phyloP scores from a whole-genome alignment of 2,888 invertebrate genomes.

The Drosophila buzzatii region DNA sequence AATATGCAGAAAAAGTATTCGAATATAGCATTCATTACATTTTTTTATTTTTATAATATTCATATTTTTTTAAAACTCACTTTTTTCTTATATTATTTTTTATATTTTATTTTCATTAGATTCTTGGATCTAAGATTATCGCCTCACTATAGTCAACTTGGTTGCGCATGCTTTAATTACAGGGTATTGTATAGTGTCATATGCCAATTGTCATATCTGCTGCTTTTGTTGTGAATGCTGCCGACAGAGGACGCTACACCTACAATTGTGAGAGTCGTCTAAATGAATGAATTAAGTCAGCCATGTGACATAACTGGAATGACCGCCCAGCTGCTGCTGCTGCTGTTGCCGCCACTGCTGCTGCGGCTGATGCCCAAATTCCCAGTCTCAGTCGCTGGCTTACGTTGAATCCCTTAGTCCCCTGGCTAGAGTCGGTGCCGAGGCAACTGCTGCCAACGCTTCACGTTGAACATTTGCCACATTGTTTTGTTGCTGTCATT shows the following conservation, averaged over 20 bases:
- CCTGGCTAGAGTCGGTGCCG: constrained; percentile 2
- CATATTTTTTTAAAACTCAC: too few relatives aligned
- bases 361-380: constrained; percentile 22
- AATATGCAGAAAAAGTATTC: too few relatives aligned
- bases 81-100: neutral
- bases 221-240: constrained; percentile 47
- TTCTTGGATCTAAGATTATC: neutral
- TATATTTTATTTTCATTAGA: neutral
- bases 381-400: constrained; percentile 22
- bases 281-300: constrained; percentile 79
- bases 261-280: constrained; percentile 74
- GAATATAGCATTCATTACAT: too few relatives aligned
- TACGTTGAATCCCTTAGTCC: constrained; percentile 12
- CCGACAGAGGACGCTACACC: constrained; percentile 69
- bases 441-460: constrained; percentile 29
- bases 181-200: neutral
- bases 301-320: constrained; percentile 78
- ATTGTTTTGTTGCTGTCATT: constrained; percentile 70
- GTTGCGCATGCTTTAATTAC: neutral
- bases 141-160: neutral
- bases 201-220: neutral
- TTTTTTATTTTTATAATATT: too few relatives aligned
- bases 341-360: constrained; percentile 5
- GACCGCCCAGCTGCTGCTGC: constrained; percentile 39
- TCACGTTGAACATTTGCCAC: constrained; percentile 73